phyloP scores from a whole-genome alignment of 2,797 vertebrate species.

The Limnodromus scolopaceus region DNA sequence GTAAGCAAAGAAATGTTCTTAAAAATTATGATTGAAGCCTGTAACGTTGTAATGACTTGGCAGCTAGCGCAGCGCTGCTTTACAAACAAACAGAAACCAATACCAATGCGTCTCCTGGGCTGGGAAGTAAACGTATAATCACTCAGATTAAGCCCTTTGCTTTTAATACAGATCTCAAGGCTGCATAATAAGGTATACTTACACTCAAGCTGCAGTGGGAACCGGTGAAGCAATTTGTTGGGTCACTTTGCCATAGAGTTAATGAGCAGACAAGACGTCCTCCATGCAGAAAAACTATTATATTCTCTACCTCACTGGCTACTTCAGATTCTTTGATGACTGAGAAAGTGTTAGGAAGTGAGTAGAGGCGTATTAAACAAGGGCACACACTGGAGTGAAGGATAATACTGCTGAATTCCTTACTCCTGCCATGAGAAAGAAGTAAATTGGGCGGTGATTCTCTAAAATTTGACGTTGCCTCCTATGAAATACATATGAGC shows the following conservation, averaged over 20 bases:
- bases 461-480: not conserved
- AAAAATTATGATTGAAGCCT: not conserved
- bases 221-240: not conserved
- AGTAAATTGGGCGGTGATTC: not conserved
- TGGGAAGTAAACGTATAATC: not conserved
- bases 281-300: not conserved
- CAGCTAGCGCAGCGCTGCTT: not conserved
- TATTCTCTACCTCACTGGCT: not conserved
- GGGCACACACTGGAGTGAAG: not conserved
- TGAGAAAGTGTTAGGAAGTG: not conserved
- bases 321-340: not conserved
- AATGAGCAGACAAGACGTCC: not conserved
- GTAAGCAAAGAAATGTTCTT: constrained; percentile 21
- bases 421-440: not conserved
- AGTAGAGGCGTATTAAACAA: not conserved
- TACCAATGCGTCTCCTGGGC: not conserved
- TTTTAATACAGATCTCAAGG: not conserved
- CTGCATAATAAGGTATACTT: not conserved
- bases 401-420: not conserved
- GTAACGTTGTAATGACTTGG: not conserved
- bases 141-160: not conserved
- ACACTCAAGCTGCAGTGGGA: not conserved
- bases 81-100: not conserved
- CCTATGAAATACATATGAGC: not conserved
- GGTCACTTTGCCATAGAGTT: not conserved